Evolutionary conservation across 2,113 vertebrate species (phyloP).

Genomic region (Cephalopholis sonnerati): DNA sequence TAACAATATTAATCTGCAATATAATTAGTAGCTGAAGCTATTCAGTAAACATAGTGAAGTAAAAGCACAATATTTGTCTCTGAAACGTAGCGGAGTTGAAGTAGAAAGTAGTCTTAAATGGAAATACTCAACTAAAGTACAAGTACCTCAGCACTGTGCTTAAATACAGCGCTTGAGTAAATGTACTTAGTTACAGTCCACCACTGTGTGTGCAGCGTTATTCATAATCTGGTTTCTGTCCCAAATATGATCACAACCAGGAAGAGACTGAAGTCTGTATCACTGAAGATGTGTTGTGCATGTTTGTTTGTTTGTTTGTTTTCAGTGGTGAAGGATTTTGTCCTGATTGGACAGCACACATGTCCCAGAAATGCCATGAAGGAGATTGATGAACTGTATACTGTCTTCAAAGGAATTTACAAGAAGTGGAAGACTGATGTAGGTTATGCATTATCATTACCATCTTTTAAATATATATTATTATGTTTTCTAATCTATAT

Average conservation of each 20-base stretch:
- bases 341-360: conserved; percentile 87
- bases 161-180: too few species aligned
- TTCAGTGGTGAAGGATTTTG: conserved; percentile 85
- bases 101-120: too few species aligned
- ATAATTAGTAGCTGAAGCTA: too few species aligned
- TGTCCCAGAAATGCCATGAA: conserved; percentile 84
- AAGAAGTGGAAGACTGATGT: conserved; percentile 86
- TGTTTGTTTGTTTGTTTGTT: conserved; percentile 1
- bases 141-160: too few species aligned
- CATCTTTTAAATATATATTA: too few species aligned
- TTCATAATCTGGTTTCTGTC: background rate
- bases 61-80: too few species aligned
- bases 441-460: background rate
- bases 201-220: background rate
- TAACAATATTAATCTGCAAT: too few species aligned
- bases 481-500: background rate
- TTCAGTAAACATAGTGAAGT: too few species aligned
- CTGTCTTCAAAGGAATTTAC: conserved; percentile 81
- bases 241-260: background rate
- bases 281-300: background rate
- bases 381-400: conserved; percentile 85
- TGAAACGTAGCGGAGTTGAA: accelerated
- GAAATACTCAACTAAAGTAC: too few species aligned
- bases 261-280: background rate
- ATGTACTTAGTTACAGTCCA: too few species aligned